Conservation (phyloP, 1,140 invertebrate species). For the Ceratoteleas bidentatus region DNA sequence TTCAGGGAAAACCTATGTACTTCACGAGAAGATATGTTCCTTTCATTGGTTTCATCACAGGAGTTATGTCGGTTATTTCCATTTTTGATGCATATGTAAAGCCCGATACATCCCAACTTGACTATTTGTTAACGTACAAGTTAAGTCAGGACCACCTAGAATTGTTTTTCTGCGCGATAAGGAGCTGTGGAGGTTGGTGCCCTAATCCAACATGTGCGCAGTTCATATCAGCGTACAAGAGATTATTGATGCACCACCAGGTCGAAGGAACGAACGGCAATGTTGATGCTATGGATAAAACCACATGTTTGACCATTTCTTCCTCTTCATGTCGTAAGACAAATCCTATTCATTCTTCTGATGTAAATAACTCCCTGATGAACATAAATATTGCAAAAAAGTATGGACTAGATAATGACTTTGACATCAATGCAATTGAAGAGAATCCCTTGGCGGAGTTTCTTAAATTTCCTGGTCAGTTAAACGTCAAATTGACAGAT, state of each 20-base stretch:
- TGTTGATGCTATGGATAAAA: slow-evolving; percentile 36
- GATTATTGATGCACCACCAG: slow-evolving; percentile 50
- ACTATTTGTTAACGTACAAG: slow-evolving; percentile 59
- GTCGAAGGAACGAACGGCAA: slow-evolving; percentile 46
- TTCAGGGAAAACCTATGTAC: slow-evolving; percentile 16
- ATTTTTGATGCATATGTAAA: slow-evolving; percentile 57
- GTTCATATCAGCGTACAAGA: slow-evolving; percentile 55
- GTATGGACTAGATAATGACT: slow-evolving; percentile 23
- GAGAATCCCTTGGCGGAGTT: too few relatives aligned
- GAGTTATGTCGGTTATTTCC: slow-evolving; percentile 17
- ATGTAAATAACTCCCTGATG: too few relatives aligned
- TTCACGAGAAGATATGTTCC: slow-evolving; percentile 19
- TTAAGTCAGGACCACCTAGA: slow-evolving; percentile 63
- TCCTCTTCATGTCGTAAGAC: neutral
- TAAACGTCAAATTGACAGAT: too few relatives aligned
- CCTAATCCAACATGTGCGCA: slow-evolving; percentile 55
- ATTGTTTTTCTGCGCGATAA: slow-evolving; percentile 59
- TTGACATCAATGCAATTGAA: too few relatives aligned
- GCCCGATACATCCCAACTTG: slow-evolving; percentile 22
- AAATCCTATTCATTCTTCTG: too few relatives aligned
- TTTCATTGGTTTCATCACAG: slow-evolving; percentile 55
- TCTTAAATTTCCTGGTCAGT: too few relatives aligned
- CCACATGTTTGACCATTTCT: slow-evolving; percentile 38
- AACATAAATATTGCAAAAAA: slow-evolving; percentile 26
- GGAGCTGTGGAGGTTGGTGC: slow-evolving; percentile 58